A percentile compares a stretch with the other conserved stretches of the same genome.
Evolutionary conservation across 2,113 vertebrate species (phyloP).

Genomic region (Alouatta palliata): DNA sequence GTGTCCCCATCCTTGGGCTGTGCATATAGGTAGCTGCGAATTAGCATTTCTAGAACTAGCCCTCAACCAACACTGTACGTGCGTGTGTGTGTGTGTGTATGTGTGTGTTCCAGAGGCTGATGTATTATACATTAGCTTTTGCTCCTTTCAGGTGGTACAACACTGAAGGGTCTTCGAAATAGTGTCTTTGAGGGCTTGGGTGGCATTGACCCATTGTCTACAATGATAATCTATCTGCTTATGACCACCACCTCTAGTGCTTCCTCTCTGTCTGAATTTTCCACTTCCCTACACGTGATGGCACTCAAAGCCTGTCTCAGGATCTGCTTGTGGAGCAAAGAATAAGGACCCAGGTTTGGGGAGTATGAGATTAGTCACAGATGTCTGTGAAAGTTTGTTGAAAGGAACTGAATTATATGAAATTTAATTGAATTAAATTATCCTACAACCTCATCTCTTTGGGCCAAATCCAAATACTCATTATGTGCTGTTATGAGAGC

Average conservation of each 20-base stretch:
- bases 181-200: not conserved
- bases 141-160: not conserved
- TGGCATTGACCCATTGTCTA: fast-evolving
- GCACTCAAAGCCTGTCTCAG: not conserved
- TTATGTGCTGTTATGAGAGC: constrained; percentile 1
- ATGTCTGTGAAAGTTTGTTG: constrained; percentile 55
- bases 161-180: not conserved
- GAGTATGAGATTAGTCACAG: not conserved
- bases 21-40: not conserved
- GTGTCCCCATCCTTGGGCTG: not conserved
- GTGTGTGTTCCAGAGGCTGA: not conserved
- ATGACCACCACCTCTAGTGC: not conserved
- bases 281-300: not conserved
- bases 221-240: not conserved
- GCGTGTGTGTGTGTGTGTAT: no score
- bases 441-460: constrained; percentile 62
- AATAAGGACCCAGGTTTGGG: not conserved
- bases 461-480: constrained; percentile 57
- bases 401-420: constrained; percentile 67
- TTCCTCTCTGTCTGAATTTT: not conserved
- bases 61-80: not conserved
- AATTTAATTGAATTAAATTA: constrained; percentile 68
- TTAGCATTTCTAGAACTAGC: not conserved
- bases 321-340: not conserved
- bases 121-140: not conserved